phyloP scores from a whole-genome alignment of 2,888 invertebrate genomes.

The Synergus itoensis region DNA sequence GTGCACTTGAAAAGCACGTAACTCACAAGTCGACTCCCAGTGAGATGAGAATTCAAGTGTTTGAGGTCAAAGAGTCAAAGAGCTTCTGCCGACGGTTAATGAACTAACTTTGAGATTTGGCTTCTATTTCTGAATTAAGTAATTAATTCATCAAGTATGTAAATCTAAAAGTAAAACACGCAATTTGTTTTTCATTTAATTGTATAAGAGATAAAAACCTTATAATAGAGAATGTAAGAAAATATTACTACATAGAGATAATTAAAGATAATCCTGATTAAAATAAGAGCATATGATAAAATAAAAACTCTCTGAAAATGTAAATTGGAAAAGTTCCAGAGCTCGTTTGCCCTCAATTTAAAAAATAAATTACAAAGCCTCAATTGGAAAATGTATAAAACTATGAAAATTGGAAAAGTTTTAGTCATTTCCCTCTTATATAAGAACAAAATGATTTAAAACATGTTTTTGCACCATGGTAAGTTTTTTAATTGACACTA shows the following conservation, averaged over 20 bases:
- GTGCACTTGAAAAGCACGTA: slow-evolving; percentile 12
- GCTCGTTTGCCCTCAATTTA: background rate
- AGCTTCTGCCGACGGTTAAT: slow-evolving; percentile 3
- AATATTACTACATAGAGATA: too few relatives aligned
- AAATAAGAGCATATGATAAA: too few relatives aligned
- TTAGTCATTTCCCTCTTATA: background rate
- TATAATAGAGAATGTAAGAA: background rate
- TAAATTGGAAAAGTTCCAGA: background rate
- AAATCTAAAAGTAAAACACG: background rate
- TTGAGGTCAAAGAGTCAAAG: slow-evolving; percentile 22
- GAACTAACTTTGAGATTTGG: slow-evolving; percentile 25
- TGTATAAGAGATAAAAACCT: background rate
- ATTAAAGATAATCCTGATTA: too few relatives aligned
- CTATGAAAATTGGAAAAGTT: background rate
- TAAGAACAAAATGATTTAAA: background rate
- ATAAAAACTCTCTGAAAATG: background rate
- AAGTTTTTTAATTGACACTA: background rate
- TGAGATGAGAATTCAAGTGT: slow-evolving; percentile 30
- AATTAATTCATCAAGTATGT: background rate
- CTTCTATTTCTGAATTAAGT: background rate
- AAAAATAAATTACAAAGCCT: background rate
- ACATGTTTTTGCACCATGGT: background rate
- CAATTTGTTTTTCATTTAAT: background rate
- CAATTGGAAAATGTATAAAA: background rate
- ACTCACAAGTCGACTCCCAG: slow-evolving; percentile 8